A percentile compares a stretch with the other conserved stretches of the same genome.
Conservation (phyloP, 2,888 invertebrate species). For the Lycia hirtaria region DNA sequence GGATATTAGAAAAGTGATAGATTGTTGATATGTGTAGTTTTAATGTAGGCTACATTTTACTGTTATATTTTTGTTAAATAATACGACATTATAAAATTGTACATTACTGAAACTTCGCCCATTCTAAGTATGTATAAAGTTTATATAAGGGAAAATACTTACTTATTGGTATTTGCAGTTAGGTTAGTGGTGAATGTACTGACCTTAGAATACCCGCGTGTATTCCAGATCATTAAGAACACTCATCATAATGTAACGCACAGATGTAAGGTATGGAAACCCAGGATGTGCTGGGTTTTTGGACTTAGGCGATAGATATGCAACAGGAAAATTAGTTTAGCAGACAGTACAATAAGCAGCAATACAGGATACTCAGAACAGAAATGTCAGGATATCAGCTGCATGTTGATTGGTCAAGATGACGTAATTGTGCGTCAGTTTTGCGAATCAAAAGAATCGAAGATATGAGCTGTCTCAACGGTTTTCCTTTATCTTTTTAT, state of each 20-base stretch:
- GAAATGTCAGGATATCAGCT: constrained; percentile 18
- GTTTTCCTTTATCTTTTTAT: background rate
- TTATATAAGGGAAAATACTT: background rate
- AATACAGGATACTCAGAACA: constrained; percentile 16
- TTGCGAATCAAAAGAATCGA: constrained; percentile 18
- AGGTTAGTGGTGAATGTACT: background rate
- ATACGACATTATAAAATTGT: no score
- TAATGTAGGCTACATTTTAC: no score
- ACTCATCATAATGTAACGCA: background rate
- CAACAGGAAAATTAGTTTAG: constrained; percentile 7
- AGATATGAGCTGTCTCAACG: background rate
- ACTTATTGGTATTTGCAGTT: background rate
- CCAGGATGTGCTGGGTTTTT: background rate
- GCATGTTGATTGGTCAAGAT: constrained; percentile 11
- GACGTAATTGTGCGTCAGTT: constrained; percentile 27
- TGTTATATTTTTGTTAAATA: no score
- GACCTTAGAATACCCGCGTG: background rate
- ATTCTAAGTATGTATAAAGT: background rate
- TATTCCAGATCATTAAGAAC: background rate
- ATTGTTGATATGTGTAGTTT: no score
- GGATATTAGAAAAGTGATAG: no score
- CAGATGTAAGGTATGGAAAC: background rate
- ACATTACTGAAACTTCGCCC: no score
- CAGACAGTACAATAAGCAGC: background rate
- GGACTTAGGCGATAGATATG: background rate